Evolutionary conservation across 2,888 invertebrate species (phyloP).

Genomic region (Xylota sylvarum): DNA sequence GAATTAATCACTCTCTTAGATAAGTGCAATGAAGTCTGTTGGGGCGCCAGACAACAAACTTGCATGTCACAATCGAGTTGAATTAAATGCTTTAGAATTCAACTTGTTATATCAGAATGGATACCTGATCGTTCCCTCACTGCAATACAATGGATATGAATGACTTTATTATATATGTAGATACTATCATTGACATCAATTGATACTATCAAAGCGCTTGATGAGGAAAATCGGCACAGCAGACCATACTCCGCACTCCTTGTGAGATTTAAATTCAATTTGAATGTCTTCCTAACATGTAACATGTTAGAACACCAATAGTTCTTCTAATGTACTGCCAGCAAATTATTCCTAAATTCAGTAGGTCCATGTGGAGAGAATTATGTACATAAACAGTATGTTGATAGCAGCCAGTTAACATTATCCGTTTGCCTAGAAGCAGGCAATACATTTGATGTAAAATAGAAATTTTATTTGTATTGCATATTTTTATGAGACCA

Average conservation of each 20-base stretch:
- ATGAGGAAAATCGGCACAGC: no score
- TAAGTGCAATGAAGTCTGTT: conserved; percentile 9
- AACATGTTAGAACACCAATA: no score
- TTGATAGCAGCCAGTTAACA: not conserved
- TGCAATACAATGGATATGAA: not conserved
- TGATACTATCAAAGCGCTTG: not conserved
- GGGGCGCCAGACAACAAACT: conserved; percentile 14
- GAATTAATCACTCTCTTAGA: conserved; percentile 35
- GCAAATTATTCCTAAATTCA: no score
- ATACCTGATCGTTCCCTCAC: not conserved
- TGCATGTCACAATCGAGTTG: not conserved
- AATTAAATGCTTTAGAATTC: not conserved
- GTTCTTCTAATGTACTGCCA: no score
- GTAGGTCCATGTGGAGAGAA: no score
- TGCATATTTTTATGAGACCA: not conserved
- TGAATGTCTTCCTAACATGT: no score
- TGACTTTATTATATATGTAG: not conserved
- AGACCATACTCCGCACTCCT: no score
- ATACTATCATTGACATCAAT: not conserved
- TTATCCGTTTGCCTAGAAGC: not conserved
- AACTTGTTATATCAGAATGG: not conserved
- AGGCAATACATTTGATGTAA: not conserved
- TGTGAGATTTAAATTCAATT: no score
- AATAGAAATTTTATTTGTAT: not conserved
- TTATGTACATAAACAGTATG: not conserved